Evolutionary conservation across 2,797 vertebrate species (phyloP).

Genomic region (Acanthopagrus latus): DNA sequence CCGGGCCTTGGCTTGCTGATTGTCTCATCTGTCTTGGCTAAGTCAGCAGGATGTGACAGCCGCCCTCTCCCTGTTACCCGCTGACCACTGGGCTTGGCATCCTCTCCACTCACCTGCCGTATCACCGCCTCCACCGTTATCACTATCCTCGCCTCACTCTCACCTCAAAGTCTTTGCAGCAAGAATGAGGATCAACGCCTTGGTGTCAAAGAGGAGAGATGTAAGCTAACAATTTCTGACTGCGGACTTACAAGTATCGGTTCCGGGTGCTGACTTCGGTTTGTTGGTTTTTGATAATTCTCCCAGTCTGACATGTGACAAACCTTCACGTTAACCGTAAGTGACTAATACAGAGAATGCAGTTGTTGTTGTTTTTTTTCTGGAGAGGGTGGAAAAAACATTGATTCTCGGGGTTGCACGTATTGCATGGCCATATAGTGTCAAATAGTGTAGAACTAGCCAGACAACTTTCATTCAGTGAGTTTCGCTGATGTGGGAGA

Average conservation of each 20-base stretch:
- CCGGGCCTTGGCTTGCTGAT: conserved; percentile 76
- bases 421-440: not conserved
- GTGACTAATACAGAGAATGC: conserved; percentile 71
- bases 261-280: conserved; percentile 90
- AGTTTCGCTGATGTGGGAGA: conserved; percentile 33
- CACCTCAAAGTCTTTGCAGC: conserved; percentile 79
- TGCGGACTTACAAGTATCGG: conserved; percentile 88
- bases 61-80: conserved; percentile 74
- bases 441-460: not conserved
- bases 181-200: conserved; percentile 90
- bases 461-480: conserved; percentile 19
- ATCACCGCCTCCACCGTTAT: conserved; percentile 72
- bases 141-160: conserved; percentile 67
- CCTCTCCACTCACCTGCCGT: conserved; percentile 77
- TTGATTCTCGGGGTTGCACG: conserved; percentile 13
- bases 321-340: conserved; percentile 89
- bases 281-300: conserved; percentile 72
- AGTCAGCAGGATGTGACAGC: conserved; percentile 83
- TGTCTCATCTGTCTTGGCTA: conserved; percentile 81
- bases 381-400: not conserved
- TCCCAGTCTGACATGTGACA: conserved; percentile 81
- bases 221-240: conserved; percentile 75
- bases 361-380: not conserved
- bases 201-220: conserved; percentile 76
- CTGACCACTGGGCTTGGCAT: conserved; percentile 82